phyloP scores from a whole-genome alignment of 92 coral and sea anemone genomes.

The Porites rus region DNA sequence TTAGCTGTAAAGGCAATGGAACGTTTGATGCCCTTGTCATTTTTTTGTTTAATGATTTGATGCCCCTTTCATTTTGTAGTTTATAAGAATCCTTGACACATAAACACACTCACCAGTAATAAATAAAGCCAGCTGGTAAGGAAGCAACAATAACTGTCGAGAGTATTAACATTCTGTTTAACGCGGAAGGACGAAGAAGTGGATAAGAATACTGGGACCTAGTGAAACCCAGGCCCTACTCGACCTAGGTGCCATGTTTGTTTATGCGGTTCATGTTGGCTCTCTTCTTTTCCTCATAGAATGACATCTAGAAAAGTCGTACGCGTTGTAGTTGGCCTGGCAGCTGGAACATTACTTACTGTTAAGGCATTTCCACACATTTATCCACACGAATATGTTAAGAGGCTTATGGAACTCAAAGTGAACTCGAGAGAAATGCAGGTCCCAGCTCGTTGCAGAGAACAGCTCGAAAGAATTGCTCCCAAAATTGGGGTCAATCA shows the following conservation, averaged over 20 bases:
- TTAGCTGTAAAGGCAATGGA: too few relatives aligned
- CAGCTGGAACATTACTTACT: slow-evolving; percentile 66
- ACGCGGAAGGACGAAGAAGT: not conserved
- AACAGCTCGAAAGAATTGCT: slow-evolving; percentile 68
- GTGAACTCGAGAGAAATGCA: slow-evolving; percentile 40
- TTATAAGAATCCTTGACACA: too few relatives aligned
- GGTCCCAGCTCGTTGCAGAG: slow-evolving; percentile 73
- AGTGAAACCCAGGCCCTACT: not conserved
- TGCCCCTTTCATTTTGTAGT: too few relatives aligned
- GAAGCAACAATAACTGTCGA: slow-evolving; percentile 9
- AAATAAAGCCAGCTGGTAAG: not conserved
- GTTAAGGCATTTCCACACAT: slow-evolving; percentile 80
- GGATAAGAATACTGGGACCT: not conserved
- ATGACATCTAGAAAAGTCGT: slow-evolving; percentile 13
- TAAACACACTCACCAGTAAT: slow-evolving; percentile 9
- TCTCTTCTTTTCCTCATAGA: not conserved
- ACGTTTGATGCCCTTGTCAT: too few relatives aligned
- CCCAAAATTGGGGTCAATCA: slow-evolving; percentile 64
- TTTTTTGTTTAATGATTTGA: too few relatives aligned
- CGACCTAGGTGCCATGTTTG: slow-evolving; percentile 17
- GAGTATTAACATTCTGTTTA: not conserved
- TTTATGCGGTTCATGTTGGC: not conserved
- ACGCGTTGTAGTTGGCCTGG: slow-evolving; percentile 65
- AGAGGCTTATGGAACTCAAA: slow-evolving; percentile 69
- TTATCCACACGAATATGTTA: slow-evolving; percentile 71